Evolutionary conservation across 2,113 vertebrate genomes (phyloP), one percentile per base, ranked within the genome.

Genomic region (Hipposideros armiger): DNA sequence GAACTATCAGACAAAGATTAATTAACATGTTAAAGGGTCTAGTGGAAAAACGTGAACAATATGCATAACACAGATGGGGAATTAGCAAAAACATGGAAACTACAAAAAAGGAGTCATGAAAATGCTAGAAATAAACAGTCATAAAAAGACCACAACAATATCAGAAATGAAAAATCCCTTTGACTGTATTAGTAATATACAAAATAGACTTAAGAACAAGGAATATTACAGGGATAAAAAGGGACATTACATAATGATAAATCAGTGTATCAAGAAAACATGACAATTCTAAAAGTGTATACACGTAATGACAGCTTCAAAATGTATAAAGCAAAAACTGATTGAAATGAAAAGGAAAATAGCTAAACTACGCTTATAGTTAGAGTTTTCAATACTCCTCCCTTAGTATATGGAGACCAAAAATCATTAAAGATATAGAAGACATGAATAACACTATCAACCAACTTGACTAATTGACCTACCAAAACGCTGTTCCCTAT

Each of bases 121-220:
- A 69, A 60, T 40, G 5, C 40, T 50, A 87, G 32, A 78, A 78
- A 60, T 69, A 78, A 78, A 56, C 50, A 58, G 10, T 64, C 28
- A n/a, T 40, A 58, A 77, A 66, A 85, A 77, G 13, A 78, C 42
- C 16, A 78, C 30, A 26, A 40, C 50, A 69, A 87, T 87, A 78
- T 77, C 11, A 58, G 50, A 86, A 28, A 28, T 67, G 47, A 56
- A 77, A 42, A 83, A 82, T 64, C 60, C 56, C 45, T 83, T 92
- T 8, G 3, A 36, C 30, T 60, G 22, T 36, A 28, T 36, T 70
- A 62, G 73, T 52, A 66, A 64, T 1, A 14, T 36, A 52, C 32
- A 93, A 86, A 78, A 93, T 19, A 84, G 40, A 56, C 50, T 69
- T 36, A 30, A 93, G 40, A 70, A 30, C 50, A 93, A 85, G 50